These are phyloP conservation scores for Drosophila aff. DNA, from an alignment of 1,140 invertebrate genomes.

Conservation along the genomic window DNA sequence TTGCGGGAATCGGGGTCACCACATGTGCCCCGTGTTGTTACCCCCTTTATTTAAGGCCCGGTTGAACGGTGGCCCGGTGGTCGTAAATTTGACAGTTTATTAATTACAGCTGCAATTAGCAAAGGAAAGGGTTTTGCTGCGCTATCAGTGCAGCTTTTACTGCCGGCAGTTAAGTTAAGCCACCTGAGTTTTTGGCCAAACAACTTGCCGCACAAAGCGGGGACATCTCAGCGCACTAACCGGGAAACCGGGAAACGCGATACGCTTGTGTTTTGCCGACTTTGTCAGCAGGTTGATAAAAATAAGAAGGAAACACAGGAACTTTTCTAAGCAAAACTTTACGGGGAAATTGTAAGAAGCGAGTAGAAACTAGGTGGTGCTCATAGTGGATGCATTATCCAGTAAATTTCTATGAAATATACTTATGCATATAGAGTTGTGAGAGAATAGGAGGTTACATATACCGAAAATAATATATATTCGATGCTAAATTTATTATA, in stretches of 20 bases:
- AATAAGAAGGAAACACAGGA: constrained; percentile 2
- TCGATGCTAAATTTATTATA: too few relatives aligned
- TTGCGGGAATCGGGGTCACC: constrained; percentile 18
- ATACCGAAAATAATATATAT: too few relatives aligned
- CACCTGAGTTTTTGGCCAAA: constrained; percentile 20
- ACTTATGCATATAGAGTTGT: neutral
- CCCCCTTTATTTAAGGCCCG: neutral
- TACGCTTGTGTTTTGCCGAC: constrained; percentile 35
- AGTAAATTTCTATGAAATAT: too few relatives aligned
- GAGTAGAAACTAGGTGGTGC: neutral
- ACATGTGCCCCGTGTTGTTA: constrained; percentile 44
- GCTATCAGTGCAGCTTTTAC: constrained; percentile 30
- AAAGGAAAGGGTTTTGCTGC: constrained; percentile 4
- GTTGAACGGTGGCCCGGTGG: neutral
- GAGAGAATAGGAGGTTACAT: neutral
- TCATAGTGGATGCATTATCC: neutral
- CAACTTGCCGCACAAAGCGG: constrained; percentile 12
- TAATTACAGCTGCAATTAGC: constrained; percentile 60
- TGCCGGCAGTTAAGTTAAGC: constrained; percentile 28
- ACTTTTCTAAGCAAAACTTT: constrained; percentile 14
- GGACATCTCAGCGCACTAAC: neutral
- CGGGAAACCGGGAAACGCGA: constrained; percentile 31
- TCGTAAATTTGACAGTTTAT: constrained; percentile 76
- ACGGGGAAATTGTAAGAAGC: too few relatives aligned
- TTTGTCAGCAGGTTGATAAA: constrained; percentile 21